Percentiles rank a stretch among this genome's conserved stretches.
phyloP scores from a whole-genome alignment of 1,140 invertebrate species.

The Polypedilum vanderplanki region DNA sequence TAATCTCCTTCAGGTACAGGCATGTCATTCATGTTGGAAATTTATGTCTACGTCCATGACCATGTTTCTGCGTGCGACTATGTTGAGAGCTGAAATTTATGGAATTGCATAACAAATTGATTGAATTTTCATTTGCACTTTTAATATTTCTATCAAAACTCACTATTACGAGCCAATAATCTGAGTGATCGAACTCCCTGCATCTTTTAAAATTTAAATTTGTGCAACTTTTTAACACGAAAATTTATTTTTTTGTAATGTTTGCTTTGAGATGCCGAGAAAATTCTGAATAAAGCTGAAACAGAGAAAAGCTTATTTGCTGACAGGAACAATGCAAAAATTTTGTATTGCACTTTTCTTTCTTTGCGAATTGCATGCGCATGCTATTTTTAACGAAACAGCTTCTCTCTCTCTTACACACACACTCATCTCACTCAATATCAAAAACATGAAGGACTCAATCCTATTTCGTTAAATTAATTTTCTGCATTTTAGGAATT shows the following conservation, averaged over 20 bases:
- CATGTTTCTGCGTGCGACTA: conserved; percentile 34
- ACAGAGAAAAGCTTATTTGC: background rate
- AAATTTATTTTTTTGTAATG: too few species aligned
- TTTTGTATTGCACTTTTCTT: background rate
- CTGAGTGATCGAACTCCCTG: background rate
- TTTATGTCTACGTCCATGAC: conserved; percentile 38
- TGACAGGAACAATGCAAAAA: background rate
- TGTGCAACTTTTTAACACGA: background rate
- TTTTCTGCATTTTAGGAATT: too few species aligned
- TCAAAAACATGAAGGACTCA: too few species aligned
- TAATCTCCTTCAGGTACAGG: conserved; percentile 65
- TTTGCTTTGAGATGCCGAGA: too few species aligned
- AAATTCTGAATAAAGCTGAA: background rate
- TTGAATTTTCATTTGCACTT: background rate
- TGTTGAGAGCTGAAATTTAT: background rate
- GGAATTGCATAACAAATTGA: conserved; percentile 21
- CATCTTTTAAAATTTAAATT: background rate
- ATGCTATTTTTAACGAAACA: too few species aligned
- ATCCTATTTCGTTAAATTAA: too few species aligned
- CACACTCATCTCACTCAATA: too few species aligned
- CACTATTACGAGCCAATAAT: background rate
- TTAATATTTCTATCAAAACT: background rate
- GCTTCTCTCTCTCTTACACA: too few species aligned
- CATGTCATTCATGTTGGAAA: conserved; percentile 59
- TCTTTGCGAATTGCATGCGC: background rate